Percentiles rank a stretch among this genome's conserved stretches.
Evolutionary conservation across 35 echinoderm and acorn worm species (phyloP).

Genomic region (Ophioderma brevispina): DNA sequence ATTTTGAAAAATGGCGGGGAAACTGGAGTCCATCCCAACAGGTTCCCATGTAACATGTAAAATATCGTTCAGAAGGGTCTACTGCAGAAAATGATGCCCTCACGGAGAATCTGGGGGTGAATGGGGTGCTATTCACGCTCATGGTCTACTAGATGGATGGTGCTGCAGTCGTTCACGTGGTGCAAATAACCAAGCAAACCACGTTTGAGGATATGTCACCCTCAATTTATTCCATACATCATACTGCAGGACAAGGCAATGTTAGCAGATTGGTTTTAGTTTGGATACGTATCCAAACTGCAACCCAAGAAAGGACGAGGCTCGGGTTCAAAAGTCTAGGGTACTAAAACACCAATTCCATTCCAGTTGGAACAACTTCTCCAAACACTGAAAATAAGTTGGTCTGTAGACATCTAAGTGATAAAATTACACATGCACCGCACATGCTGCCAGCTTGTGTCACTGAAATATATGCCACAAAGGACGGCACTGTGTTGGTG

Average conservation of each 20-base stretch:
- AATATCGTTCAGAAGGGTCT: no score
- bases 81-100: no score
- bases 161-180: background rate
- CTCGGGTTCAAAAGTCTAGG: background rate
- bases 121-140: no score
- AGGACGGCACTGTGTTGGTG: no score
- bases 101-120: no score
- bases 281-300: background rate
- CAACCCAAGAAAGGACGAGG: background rate
- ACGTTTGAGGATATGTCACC: background rate
- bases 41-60: no score
- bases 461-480: no score
- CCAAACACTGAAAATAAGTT: background rate
- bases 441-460: no score
- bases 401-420: background rate
- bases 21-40: no score
- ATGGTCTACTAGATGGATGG: background rate
- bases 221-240: background rate
- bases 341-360: background rate
- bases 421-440: background rate
- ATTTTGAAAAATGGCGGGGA: no score
- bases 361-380: background rate
- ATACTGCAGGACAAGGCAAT: background rate
- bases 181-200: background rate
- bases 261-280: background rate